Percentiles rank a stretch among this genome's conserved stretches.
Evolutionary conservation across 2,113 vertebrate genomes (phyloP).

Genomic region (Cromileptes altivelis): DNA sequence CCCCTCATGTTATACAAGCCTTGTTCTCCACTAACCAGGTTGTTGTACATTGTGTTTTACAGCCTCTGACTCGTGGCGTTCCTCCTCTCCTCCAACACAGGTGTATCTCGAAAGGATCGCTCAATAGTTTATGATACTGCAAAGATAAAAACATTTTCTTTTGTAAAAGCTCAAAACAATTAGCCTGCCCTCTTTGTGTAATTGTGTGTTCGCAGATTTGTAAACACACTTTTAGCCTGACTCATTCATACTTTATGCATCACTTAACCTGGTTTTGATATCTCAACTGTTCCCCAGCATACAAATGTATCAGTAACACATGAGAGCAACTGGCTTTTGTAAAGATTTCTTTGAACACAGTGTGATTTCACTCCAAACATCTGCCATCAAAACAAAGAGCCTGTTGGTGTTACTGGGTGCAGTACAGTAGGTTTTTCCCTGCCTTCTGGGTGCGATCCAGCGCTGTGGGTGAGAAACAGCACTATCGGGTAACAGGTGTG

Average conservation of each 20-base stretch:
- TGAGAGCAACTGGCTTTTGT: conserved; percentile 41
- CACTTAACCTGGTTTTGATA: conserved; percentile 72
- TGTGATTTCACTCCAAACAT: conserved; percentile 51
- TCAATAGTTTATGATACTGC: conserved; percentile 30
- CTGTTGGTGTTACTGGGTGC: conserved; percentile 18
- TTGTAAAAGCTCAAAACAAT: conserved; percentile 26
- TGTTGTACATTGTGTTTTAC: conserved; percentile 68
- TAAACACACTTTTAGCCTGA: conserved; percentile 35
- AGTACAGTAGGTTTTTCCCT: conserved; percentile 12
- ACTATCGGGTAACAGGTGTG: conserved; percentile 62
- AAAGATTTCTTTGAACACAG: conserved; percentile 52
- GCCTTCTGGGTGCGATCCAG: conserved; percentile 49
- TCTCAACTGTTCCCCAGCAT: conserved; percentile 41
- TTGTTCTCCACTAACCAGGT: conserved; percentile 62
- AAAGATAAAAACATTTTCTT: conserved; percentile 11
- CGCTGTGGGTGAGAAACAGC: conserved; percentile 25
- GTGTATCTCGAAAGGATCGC: conserved; percentile 9
- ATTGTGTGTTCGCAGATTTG: conserved; percentile 47
- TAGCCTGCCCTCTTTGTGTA: conserved; percentile 19
- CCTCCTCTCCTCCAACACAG: conserved; percentile 2
- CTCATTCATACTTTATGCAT: conserved; percentile 60
- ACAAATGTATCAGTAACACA: conserved; percentile 39
- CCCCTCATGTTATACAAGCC: conserved; percentile 69
- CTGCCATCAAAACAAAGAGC: conserved; percentile 53
- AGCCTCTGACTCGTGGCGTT: conserved; percentile 25